Evolutionary conservation across 2,113 vertebrate genomes (phyloP).

Genomic region (Origma solitaria): DNA sequence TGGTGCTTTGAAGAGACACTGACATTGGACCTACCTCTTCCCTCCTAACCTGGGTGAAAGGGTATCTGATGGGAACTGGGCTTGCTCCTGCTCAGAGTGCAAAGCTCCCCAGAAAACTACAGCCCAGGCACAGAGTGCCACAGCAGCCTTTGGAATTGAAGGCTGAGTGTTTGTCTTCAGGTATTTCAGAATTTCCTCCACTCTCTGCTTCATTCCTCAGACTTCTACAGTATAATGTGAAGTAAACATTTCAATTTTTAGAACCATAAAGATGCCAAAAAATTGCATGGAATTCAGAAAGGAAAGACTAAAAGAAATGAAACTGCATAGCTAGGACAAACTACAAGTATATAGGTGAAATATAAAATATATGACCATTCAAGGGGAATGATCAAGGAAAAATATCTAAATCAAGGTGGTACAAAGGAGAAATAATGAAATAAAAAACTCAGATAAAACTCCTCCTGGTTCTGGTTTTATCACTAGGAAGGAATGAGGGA

Average conservation of each 20-base stretch:
- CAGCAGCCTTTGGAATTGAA: neutral
- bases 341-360: neutral
- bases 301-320: slow-evolving; percentile 34
- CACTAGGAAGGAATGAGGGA: neutral
- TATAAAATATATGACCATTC: neutral
- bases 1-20: neutral
- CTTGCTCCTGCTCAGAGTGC: slow-evolving; percentile 56
- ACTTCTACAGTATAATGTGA: neutral
- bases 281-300: slow-evolving; percentile 51
- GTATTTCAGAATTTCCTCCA: slow-evolving; percentile 22
- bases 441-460: neutral
- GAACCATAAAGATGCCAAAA: neutral
- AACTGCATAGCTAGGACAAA: slow-evolving; percentile 43
- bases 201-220: slow-evolving; percentile 52
- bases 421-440: neutral
- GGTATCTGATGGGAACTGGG: neutral
- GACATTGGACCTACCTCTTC: neutral
- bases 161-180: neutral
- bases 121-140: neutral
- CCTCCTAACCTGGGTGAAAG: neutral
- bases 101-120: slow-evolving; percentile 23
- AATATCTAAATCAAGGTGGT: neutral
- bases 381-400: neutral
- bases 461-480: neutral
- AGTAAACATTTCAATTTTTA: neutral